Conservation (phyloP, 1,140 invertebrate species). For the Leptoteleia sp. region DNA sequence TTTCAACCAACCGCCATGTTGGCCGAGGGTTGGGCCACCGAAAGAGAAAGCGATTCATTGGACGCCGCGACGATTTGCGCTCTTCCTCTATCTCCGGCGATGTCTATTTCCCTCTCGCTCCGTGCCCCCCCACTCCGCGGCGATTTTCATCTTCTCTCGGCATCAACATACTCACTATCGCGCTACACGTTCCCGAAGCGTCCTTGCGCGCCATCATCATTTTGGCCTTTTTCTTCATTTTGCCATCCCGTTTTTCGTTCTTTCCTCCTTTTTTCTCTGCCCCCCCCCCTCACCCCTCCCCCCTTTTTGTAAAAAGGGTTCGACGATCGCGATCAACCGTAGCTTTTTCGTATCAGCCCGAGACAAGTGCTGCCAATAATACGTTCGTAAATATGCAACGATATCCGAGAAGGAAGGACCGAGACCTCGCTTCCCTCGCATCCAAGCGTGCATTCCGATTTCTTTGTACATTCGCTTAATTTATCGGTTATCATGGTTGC, state of each 20-base stretch:
- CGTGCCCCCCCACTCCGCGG: slow-evolving; percentile 21
- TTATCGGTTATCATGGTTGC: slow-evolving; percentile 12
- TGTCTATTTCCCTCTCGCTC: slow-evolving; percentile 8
- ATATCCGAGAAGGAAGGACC: slow-evolving; percentile 13
- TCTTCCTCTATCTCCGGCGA: slow-evolving; percentile 2
- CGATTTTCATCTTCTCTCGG: slow-evolving; percentile 59
- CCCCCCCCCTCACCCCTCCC: too few species aligned
- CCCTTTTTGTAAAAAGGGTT: slow-evolving; percentile 47
- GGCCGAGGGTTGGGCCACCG: slow-evolving; percentile 78
- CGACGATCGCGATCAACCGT: slow-evolving; percentile 52
- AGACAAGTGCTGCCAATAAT: slow-evolving; percentile 57
- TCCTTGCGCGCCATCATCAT: slow-evolving; percentile 53
- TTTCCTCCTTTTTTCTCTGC: too few species aligned
- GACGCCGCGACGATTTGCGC: slow-evolving; percentile 55
- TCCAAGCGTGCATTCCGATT: slow-evolving; percentile 12
- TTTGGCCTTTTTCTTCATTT: slow-evolving; percentile 46
- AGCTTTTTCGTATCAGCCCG: slow-evolving; percentile 35
- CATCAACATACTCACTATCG: slow-evolving; percentile 66
- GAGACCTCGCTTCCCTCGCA: slow-evolving; percentile 23
- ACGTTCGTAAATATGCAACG: slow-evolving; percentile 50
- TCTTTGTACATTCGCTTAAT: slow-evolving; percentile 16
- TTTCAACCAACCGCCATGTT: slow-evolving; percentile 79
- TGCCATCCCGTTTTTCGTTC: slow-evolving; percentile 45
- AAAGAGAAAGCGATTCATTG: slow-evolving; percentile 79
- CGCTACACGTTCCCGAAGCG: slow-evolving; percentile 41